These are phyloP conservation scores for Idaea biselata DNA, from an alignment of 2,888 invertebrate genomes.

Conservation along the genomic window DNA sequence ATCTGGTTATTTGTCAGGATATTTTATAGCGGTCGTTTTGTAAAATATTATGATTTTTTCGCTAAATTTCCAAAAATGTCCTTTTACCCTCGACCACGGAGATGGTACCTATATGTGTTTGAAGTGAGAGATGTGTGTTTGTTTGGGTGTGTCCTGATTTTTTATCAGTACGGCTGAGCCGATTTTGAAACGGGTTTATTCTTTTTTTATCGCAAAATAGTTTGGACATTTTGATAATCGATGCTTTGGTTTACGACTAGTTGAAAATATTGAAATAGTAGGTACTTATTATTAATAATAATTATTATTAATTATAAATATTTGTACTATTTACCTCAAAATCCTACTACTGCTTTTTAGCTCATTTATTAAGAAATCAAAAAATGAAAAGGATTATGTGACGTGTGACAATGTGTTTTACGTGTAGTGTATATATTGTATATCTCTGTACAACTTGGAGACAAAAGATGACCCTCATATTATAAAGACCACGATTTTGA, in stretches of 20 bases:
- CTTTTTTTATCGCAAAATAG: background rate
- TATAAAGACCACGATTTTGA: conserved; percentile 56
- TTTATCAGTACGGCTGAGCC: no score
- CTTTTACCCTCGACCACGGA: no score
- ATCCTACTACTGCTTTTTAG: no score
- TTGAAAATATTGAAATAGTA: background rate
- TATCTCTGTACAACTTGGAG: background rate
- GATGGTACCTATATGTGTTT: no score
- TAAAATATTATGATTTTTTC: conserved; percentile 28
- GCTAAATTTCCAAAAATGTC: background rate
- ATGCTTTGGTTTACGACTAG: background rate
- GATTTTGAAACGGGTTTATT: no score
- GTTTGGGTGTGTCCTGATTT: no score
- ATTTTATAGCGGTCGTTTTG: conserved; percentile 27
- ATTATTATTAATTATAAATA: no score
- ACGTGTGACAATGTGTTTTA: background rate
- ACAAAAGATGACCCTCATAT: background rate
- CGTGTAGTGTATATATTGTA: background rate
- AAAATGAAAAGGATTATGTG: background rate
- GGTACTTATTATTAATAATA: no score
- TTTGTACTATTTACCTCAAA: no score
- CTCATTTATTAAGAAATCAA: no score
- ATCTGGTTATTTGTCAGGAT: conserved; percentile 24
- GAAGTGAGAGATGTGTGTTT: no score
- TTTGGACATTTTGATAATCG: background rate